Evolutionary conservation across 2,113 vertebrate species (phyloP).

Genomic region (Pavo muticus): DNA sequence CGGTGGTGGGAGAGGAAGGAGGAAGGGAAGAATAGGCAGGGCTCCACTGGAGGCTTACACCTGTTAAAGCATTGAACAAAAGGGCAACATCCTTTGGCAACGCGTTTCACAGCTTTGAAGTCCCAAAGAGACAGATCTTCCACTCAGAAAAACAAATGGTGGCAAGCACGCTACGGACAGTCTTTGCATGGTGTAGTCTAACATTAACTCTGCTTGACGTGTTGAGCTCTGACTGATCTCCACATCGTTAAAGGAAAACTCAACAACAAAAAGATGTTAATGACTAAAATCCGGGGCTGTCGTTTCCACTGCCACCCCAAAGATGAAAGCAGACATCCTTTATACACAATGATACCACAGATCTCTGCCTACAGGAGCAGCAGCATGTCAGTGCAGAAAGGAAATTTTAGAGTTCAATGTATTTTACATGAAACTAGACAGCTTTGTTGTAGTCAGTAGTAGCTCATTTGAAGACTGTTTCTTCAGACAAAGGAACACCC

Average conservation of each 20-base stretch:
- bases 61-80: conserved; percentile 35
- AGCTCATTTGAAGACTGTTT: not conserved
- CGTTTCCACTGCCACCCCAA: not conserved
- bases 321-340: conserved; percentile 34
- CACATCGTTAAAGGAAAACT: conserved; percentile 1
- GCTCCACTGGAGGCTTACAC: conserved; percentile 7
- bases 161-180: not conserved
- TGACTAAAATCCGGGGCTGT: not conserved
- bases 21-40: conserved; percentile 6
- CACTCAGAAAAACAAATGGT: conserved; percentile 20
- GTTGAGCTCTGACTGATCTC: not conserved
- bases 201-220: not conserved
- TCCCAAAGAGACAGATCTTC: conserved; percentile 55
- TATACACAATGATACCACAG: not conserved
- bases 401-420: conserved; percentile 10
- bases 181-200: not conserved
- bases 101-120: conserved; percentile 51
- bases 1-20: not conserved
- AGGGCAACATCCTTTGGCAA: conserved; percentile 48
- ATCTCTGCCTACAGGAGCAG: conserved; percentile 17
- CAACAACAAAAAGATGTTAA: not conserved
- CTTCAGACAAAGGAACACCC: not conserved
- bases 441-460: not conserved
- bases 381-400: not conserved
- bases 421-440: conserved; percentile 9